Evolutionary conservation across 2,888 invertebrate genomes (phyloP).

Genomic region (Hypomecis punctinalis): DNA sequence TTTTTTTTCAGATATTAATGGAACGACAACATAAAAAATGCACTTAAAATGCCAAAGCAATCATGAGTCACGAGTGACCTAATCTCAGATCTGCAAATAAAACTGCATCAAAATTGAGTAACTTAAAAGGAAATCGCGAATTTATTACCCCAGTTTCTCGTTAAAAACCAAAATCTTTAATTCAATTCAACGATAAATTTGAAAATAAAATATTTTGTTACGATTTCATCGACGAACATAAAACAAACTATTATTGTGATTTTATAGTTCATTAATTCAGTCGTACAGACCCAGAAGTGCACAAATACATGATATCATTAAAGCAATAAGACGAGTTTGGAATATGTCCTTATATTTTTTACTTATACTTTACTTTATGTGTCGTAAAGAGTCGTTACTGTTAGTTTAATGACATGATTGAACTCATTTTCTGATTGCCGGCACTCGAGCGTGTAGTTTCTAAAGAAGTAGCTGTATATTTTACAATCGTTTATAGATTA

Average conservation of each 20-base stretch:
- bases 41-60: constrained; percentile 10
- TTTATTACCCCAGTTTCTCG: constrained; percentile 28
- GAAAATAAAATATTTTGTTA: constrained; percentile 40
- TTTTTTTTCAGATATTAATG: not conserved
- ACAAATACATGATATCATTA: constrained; percentile 58
- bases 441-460: constrained; percentile 14
- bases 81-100: constrained; percentile 11
- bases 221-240: constrained; percentile 47
- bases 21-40: not conserved
- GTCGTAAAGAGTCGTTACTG: constrained; percentile 67
- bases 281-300: constrained; percentile 59
- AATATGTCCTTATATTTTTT: constrained; percentile 71
- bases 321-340: constrained; percentile 62
- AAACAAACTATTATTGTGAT: constrained; percentile 54
- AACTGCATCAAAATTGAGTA: constrained; percentile 22
- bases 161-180: constrained; percentile 34
- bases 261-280: constrained; percentile 70
- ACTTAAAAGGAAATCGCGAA: constrained; percentile 26
- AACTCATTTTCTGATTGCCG: constrained; percentile 57
- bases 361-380: constrained; percentile 72
- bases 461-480: constrained; percentile 20
- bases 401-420: constrained; percentile 67
- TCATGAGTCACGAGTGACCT: not conserved
- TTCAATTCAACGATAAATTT: constrained; percentile 44
- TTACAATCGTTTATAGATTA: not conserved